Base-by-base conservation (phyloP, 2,113 vertebrate genomes). In the Marcusenius ussheri region DNA sequence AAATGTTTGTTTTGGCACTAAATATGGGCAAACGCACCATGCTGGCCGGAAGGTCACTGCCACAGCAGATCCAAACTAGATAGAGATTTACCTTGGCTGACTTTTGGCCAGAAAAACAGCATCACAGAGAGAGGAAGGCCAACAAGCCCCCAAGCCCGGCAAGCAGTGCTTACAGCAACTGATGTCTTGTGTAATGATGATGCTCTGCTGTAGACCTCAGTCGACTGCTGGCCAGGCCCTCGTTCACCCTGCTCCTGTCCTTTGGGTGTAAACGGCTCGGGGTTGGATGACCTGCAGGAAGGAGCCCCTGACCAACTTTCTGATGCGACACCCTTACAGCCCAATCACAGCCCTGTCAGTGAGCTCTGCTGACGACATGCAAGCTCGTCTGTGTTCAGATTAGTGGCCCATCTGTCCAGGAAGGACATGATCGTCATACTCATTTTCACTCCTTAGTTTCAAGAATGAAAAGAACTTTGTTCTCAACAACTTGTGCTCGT, bases 41-140 rank as follows among this genome's bases (percentile, higher is more conserved):
- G 6, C 35, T 70, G n/a, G 15, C 15, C 31, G 15, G 4, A 77
- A 77, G 70, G 31, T 15, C 31, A 39, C 31, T 77, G 31, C 70
- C 4, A 13, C 31, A 17, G 11, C 31, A 77, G 70, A 39, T 35
- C 13, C 11, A 4, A 77, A 77, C 83, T 27, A 17, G 27, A 10
- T 8, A 24, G 92, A 92, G 91, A 85, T 91, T 90, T 94, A 93
- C 93, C 92, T 92, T 91, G 91, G 93, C 91, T 93, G 92, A 94
- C 94, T 90, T 91, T 93, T 94, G 93, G 93, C 93, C 94, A 91
- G 93, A 92, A 92, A 66, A 91, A 92, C 93, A 89, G 91, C 90
- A 92, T 93, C 93, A 94, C 91, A 90, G 90, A 94, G 88, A 93
- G 88, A 27, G 93, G 91, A 94, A 93, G 89, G 91, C 93, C 92